Percentiles rank a stretch among this genome's conserved stretches.
These are phyloP conservation scores for Aegithalos caudatus DNA, from an alignment of 2,113 vertebrate genomes.

Conservation along the genomic window DNA sequence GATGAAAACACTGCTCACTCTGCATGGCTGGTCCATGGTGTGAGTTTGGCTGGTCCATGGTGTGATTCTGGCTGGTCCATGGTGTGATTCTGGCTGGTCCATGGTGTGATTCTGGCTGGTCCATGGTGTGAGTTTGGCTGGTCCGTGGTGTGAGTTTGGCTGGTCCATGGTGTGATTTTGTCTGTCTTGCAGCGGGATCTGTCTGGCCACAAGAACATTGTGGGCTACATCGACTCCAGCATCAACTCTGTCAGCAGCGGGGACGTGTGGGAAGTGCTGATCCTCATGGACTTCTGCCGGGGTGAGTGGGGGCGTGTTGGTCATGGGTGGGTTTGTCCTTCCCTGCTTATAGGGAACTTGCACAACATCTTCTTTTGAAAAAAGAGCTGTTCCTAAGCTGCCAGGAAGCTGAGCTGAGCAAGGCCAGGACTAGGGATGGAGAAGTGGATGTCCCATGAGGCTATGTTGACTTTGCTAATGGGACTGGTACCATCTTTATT, in stretches of 20 bases:
- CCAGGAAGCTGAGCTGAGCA: neutral
- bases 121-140: neutral
- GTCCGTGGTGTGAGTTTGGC: neutral
- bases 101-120: neutral
- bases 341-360: neutral
- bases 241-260: constrained; percentile 89
- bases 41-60: neutral
- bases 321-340: constrained; percentile 37
- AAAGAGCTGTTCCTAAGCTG: neutral
- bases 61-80: neutral
- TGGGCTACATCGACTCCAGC: constrained; percentile 95
- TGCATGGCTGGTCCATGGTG: accelerated
- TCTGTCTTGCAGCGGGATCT: constrained; percentile 84
- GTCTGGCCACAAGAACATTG: constrained; percentile 95
- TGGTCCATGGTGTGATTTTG: neutral
- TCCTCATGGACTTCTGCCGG: constrained; percentile 97
- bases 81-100: neutral
- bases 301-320: constrained; percentile 76
- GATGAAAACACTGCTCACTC: neutral
- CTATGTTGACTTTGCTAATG: neutral
- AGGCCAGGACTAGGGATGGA: neutral
- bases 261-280: constrained; percentile 97
- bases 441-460: accelerated
- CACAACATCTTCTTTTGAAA: neutral
- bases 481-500: neutral